Base-by-base conservation (phyloP, 2,113 vertebrate genomes). In the Amia ocellicauda region DNA sequence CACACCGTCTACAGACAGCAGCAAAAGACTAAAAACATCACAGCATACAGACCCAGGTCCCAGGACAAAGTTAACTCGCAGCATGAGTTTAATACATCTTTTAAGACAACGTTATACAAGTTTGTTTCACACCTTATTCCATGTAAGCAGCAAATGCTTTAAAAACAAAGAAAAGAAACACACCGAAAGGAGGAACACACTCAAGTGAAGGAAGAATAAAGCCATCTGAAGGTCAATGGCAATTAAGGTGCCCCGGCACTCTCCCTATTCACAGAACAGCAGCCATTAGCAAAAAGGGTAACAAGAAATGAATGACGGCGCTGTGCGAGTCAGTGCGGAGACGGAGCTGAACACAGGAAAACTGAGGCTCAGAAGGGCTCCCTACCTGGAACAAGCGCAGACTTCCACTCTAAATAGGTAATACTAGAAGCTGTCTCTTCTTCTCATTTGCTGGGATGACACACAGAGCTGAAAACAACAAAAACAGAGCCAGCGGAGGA, bases 301-400 rank as follows among this genome's bases (percentile, higher is more conserved):
- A 80, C 63, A 66, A 71, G 56, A 72, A 79, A 58, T 80, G 74
- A 77, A 62, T 27, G 71, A 62, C 58, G 14, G 17, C 29, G 69
- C 0, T 75, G 71, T 36, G 76, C 72, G 47, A 69, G 11, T 72
- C 62, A 76, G 72, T 73, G 81, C 69, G 62, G 53, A 68, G 73
- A 72, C 64, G 71, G 60, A 76, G 74, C 76, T 69, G 71, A 64
- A 73, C 47, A 64, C 68, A 77, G 75, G 68, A 79, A 78, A 82
- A 69, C 79, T 63, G 77, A 83, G 76, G 69, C 23, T 9, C 66
- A 75, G 77, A 72, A 82, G 40, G 63, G 73, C 63, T 83, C 79
- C 75, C 76, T 84, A 81, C 74, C 71, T 86, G 78, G 66, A 78
- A 41, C 23, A 82, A 83, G 67, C 79, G 82, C 74, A 66, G 80